These are phyloP conservation scores for Nomada ruficornis DNA, from an alignment of 2,888 invertebrate species.

Conservation along the genomic window DNA sequence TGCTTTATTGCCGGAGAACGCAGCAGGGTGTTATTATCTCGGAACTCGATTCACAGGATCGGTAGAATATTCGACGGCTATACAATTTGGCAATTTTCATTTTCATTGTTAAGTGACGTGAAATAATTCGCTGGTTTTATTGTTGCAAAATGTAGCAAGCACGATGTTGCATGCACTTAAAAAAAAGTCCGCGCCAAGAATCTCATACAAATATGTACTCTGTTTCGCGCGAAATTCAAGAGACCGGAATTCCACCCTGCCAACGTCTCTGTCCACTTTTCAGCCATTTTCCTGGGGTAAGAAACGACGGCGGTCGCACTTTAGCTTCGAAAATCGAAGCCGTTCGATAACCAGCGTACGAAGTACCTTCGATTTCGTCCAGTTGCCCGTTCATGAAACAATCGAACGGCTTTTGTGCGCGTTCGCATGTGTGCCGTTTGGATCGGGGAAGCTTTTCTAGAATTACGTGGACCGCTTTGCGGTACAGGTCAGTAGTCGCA, in stretches of 20 bases:
- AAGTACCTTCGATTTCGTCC: conserved; percentile 31
- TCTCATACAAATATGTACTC: no score
- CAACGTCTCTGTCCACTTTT: not conserved
- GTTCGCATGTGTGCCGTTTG: not conserved
- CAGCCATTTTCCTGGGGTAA: not conserved
- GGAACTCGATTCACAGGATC: no score
- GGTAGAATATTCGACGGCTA: no score
- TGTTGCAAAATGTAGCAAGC: no score
- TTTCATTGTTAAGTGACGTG: no score
- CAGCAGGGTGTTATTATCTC: no score
- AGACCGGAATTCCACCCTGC: not conserved
- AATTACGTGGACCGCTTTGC: conserved; percentile 46
- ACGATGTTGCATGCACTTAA: no score
- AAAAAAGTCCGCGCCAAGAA: no score
- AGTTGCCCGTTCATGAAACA: conserved; percentile 43
- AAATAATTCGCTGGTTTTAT: no score
- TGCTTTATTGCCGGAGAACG: no score
- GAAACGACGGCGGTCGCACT: not conserved
- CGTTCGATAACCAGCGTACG: conserved; percentile 32
- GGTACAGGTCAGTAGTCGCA: conserved; percentile 43
- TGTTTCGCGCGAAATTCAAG: not conserved
- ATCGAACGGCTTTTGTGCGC: conserved; percentile 28
- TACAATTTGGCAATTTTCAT: no score
- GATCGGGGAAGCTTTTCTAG: conserved; percentile 7
- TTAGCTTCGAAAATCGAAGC: conserved; percentile 12